These are phyloP conservation scores for Aphelenchoides fujianensis DNA, from an alignment of 1,140 invertebrate genomes.

Conservation along the genomic window DNA sequence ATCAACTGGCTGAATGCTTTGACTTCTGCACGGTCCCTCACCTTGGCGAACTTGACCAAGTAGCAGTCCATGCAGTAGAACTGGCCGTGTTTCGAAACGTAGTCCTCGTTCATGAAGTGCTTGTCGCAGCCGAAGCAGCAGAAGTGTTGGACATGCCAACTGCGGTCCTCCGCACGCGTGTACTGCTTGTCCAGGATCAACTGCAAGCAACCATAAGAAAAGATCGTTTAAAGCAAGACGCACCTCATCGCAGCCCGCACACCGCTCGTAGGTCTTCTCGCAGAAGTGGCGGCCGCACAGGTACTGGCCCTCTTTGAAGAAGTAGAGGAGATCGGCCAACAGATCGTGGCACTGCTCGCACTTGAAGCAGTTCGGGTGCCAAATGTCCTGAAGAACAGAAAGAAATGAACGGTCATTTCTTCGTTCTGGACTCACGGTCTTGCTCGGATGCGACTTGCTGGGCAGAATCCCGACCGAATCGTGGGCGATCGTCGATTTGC, in stretches of 20 bases:
- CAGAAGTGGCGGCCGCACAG: conserved; percentile 87
- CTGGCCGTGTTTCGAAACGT: conserved; percentile 73
- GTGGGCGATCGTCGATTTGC: conserved; percentile 11
- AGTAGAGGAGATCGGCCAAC: conserved; percentile 84
- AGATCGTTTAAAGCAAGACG: neutral
- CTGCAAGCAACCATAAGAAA: conserved; percentile 62
- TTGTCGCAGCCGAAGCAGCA: conserved; percentile 79
- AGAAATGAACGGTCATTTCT: no score
- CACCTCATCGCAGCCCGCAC: conserved; percentile 84
- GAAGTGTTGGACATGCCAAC: conserved; percentile 81
- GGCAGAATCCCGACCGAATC: conserved; percentile 26
- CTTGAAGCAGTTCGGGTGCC: conserved; percentile 71
- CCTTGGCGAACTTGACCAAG: conserved; percentile 72
- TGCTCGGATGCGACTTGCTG: conserved; percentile 4
- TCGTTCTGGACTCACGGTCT: conserved; percentile 36
- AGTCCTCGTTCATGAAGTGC: conserved; percentile 66
- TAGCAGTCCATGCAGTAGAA: conserved; percentile 77
- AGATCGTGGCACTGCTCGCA: conserved; percentile 79
- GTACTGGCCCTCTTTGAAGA: conserved; percentile 78
- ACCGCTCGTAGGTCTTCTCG: conserved; percentile 77
- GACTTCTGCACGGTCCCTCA: no score
- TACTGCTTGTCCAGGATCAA: conserved; percentile 80
- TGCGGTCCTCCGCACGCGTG: conserved; percentile 76
- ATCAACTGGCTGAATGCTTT: no score
- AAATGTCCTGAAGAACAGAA: conserved; percentile 34